Evolutionary conservation across 53 echinoderm and acorn worm genomes (phyloP), one percentile per base, ranked within the genome.

Genomic region (Paelopatides confundens): DNA sequence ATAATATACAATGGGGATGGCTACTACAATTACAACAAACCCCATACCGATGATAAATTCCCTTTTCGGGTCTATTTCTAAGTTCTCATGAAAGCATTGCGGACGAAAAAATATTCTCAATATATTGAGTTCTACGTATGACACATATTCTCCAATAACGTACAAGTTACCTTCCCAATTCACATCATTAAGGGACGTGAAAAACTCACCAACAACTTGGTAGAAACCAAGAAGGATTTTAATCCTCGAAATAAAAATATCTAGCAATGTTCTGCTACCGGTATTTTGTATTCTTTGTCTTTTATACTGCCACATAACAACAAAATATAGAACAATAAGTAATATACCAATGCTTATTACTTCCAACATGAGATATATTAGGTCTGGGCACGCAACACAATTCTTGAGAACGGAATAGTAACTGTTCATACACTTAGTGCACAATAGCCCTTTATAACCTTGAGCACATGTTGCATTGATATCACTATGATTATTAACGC

Each of bases 191-290:
- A 93, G 29, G 1, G 90, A 54, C 14, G 68, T 40, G 26, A 87
- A 87, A 47, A 90, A 49, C 24, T 86, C 93, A 15, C 89, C 93
- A 30, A 90, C 64, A 34, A 93, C 87, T 62, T 93, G 93, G 37
- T 90, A 93, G 39, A 93, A 93, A 35, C 93, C 93, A 4, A 93
- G 51, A 43, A 90, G 6, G 37, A 93, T 93, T 66, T 93, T 93
- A 21, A 32, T 62, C 30, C 93, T 66, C 10, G 90, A 86, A 4
- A 87, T 49, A 29, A 87, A 7, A 12, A 86, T 51, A 54, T 84
- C 76, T 12, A 74, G 65, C 11, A 43, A 52, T 0, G 90, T 65
- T 58, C 93, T 58, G 24, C 7, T n/a, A 31, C 52, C 48, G 4
- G 29, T 43, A 7, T 1, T 31, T 67, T 31, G 68, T 1, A 9